Conservation (phyloP, 2,113 vertebrate species). For the Macquaria ambigua region DNA sequence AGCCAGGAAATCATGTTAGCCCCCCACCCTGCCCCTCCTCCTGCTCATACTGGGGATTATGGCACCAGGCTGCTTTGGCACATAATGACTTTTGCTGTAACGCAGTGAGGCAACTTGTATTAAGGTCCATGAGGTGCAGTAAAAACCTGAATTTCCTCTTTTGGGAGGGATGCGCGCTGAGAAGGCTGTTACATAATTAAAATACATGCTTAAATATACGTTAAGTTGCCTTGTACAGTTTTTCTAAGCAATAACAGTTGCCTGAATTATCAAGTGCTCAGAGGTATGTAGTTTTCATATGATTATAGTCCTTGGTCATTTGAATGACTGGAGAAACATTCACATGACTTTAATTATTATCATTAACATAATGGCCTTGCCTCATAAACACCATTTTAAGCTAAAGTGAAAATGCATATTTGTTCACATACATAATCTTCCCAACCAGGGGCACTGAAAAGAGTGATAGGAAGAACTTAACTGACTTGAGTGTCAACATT, state of each 20-base stretch:
- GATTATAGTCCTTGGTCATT: background rate
- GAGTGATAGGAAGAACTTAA: background rate
- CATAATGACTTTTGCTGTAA: constrained; percentile 46
- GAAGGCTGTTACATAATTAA: too few species aligned
- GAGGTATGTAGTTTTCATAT: background rate
- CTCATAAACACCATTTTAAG: background rate
- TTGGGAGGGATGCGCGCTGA: background rate
- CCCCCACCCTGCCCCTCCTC: background rate
- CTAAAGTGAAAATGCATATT: background rate
- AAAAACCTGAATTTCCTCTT: constrained; percentile 41
- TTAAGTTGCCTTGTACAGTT: background rate
- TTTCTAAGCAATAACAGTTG: background rate
- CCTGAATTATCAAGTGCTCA: background rate
- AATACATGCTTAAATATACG: too few species aligned
- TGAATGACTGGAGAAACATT: background rate
- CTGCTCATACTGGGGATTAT: constrained; percentile 65
- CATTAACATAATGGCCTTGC: background rate
- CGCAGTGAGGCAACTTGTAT: constrained; percentile 31
- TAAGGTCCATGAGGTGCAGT: constrained; percentile 29
- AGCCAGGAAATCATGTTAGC: constrained; percentile 73
- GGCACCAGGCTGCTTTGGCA: constrained; percentile 51
- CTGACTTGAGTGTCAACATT: background rate
- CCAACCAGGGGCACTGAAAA: background rate
- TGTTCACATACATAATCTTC: background rate
- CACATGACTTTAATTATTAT: background rate